Conservation (phyloP, 2,797 vertebrate genomes). For the Lycodopsis pacificus region DNA sequence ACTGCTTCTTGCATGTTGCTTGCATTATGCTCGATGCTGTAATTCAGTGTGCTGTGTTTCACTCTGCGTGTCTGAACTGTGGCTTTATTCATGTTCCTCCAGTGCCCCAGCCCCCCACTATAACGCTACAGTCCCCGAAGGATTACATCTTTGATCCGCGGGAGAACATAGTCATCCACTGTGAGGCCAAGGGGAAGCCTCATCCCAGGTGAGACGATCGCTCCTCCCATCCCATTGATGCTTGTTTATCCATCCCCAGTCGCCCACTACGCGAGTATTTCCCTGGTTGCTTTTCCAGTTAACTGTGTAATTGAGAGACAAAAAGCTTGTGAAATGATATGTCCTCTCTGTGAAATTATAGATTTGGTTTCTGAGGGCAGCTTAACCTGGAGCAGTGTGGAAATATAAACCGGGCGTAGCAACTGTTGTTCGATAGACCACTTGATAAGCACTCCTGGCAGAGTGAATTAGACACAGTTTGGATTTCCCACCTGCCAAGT, state of each 20-base stretch:
- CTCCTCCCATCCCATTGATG: background rate
- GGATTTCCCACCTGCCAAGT: constrained; percentile 8
- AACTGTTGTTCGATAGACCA: constrained; percentile 55
- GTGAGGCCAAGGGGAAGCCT: constrained; percentile 97
- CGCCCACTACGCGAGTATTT: background rate
- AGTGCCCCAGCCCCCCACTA: constrained; percentile 97
- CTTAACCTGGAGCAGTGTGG: constrained; percentile 30
- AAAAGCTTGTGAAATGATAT: background rate
- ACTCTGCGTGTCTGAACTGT: constrained; percentile 12
- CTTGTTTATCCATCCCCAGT: constrained; percentile 13
- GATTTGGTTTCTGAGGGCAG: constrained; percentile 18
- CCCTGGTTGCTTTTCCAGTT: background rate
- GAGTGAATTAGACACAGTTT: constrained; percentile 35
- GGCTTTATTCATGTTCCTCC: constrained; percentile 59
- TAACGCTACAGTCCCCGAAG: constrained; percentile 95
- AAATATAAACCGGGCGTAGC: constrained; percentile 46
- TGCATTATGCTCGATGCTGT: constrained; percentile 15
- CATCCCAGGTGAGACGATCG: constrained; percentile 87
- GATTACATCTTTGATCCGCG: constrained; percentile 97
- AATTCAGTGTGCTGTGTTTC: background rate
- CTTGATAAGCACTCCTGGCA: constrained; percentile 55
- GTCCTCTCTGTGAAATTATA: constrained; percentile 15
- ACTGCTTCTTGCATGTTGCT: constrained; percentile 60
- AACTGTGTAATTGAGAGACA: background rate
- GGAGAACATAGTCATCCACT: constrained; percentile 96